These are phyloP conservation scores for Drosophila merina DNA, from an alignment of 2,888 invertebrate genomes.

Conservation along the genomic window DNA sequence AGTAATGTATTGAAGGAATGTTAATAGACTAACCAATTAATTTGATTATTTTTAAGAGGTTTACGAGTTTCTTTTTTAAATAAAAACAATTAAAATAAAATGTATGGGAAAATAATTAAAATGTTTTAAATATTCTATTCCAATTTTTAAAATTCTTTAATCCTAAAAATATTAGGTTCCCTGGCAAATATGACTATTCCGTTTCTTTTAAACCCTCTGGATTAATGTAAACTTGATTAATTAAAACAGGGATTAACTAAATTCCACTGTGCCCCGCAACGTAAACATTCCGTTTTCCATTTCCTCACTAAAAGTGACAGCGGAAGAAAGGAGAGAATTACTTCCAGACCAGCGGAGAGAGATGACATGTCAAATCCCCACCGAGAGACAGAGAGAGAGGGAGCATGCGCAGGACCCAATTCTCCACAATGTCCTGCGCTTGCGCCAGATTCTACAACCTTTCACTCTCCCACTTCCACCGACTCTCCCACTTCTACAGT, in stretches of 20 bases:
- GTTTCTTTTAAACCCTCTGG: too few species aligned
- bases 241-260: neutral
- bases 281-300: constrained; percentile 67
- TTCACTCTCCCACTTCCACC: constrained; percentile 2
- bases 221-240: neutral
- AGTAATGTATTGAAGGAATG: neutral
- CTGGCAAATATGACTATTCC: too few species aligned
- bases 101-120: too few species aligned
- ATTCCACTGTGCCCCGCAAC: constrained; percentile 64
- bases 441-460: constrained; percentile 29
- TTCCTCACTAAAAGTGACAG: constrained; percentile 28
- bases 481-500: constrained; percentile 15
- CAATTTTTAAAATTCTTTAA: too few species aligned
- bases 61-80: too few species aligned
- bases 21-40: neutral
- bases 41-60: too few species aligned
- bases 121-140: too few species aligned
- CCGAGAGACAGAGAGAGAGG: constrained; percentile 4
- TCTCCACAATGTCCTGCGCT: constrained; percentile 42
- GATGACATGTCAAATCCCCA: constrained; percentile 24
- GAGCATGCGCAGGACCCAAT: constrained; percentile 22
- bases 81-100: too few species aligned
- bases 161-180: too few species aligned
- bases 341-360: constrained; percentile 31
- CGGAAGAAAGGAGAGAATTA: constrained; percentile 20